Conservation (phyloP, 2,888 invertebrate genomes). For the Drosophila kanekoi region DNA sequence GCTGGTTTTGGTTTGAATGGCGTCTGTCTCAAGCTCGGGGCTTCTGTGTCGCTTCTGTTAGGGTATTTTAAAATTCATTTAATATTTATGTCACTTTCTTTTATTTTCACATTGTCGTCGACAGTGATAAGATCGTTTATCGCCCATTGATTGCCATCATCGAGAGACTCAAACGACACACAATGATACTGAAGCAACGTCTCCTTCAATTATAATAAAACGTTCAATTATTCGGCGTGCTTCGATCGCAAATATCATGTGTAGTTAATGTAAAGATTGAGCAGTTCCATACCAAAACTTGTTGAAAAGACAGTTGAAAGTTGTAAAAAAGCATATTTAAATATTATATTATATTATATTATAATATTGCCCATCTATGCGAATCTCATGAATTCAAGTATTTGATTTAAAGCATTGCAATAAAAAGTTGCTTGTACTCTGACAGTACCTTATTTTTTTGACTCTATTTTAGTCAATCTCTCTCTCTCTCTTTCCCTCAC, state of each 20-base stretch:
- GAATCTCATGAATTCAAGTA: no score
- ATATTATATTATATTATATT: no score
- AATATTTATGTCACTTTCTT: conserved; percentile 60
- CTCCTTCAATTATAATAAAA: conserved; percentile 31
- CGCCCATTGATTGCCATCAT: conserved; percentile 30
- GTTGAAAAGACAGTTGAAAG: no score
- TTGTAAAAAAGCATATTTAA: no score
- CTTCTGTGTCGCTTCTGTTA: background rate
- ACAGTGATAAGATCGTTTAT: conserved; percentile 41
- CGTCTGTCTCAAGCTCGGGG: background rate
- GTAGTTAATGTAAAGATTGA: no score
- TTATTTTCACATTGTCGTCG: conserved; percentile 25
- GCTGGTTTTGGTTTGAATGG: conserved; percentile 14
- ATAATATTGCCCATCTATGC: no score
- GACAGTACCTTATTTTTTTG: no score
- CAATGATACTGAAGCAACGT: conserved; percentile 16
- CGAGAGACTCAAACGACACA: conserved; percentile 5
- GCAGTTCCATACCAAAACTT: no score
- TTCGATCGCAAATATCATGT: conserved; percentile 6
- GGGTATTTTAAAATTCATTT: conserved; percentile 38
- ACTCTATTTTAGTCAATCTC: no score
- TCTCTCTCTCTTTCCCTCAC: no score
- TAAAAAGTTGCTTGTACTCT: no score
- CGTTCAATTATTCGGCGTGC: conserved; percentile 7
- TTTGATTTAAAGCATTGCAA: no score